Percentiles rank a stretch among this genome's conserved stretches.
Evolutionary conservation across 2,113 vertebrate genomes (phyloP).

Genomic region (Equus quagga): DNA sequence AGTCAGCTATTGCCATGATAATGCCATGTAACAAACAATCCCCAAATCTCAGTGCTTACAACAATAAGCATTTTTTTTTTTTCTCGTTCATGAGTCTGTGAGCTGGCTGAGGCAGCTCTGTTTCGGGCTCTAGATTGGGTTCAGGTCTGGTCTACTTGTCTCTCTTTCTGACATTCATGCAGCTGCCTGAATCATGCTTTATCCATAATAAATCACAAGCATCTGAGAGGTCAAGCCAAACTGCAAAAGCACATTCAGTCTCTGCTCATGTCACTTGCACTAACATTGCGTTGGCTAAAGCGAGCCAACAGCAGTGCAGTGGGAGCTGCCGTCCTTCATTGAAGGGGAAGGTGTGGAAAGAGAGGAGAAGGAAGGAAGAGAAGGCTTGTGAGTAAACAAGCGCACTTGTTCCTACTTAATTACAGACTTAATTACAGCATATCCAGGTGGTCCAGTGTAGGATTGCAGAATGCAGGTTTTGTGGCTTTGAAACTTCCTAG

Average conservation of each 20-base stretch:
- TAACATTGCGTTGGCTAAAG: background rate
- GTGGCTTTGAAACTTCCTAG: background rate
- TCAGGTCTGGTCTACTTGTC: background rate
- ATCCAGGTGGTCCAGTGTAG: background rate
- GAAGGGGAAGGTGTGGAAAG: background rate
- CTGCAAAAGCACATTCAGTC: background rate
- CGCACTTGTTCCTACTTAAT: background rate
- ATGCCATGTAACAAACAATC: background rate
- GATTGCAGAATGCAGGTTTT: no score
- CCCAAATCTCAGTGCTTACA: background rate
- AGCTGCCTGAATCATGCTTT: background rate
- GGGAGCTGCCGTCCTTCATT: background rate
- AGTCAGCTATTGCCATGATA: background rate
- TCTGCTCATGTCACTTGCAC: background rate
- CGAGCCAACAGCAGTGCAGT: accelerated
- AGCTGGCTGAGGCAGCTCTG: background rate
- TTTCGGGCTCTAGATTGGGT: background rate
- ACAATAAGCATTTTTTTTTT: accelerated
- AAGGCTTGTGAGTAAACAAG: background rate
- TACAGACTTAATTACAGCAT: background rate
- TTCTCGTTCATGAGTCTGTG: background rate
- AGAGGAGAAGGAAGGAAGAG: background rate
- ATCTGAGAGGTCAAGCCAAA: background rate
- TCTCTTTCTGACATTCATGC: background rate
- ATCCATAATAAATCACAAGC: background rate